Evolutionary conservation across 2,888 invertebrate genomes (phyloP), one percentile per base, ranked within the genome.

Genomic region (Callyntrura guangdongensis): DNA sequence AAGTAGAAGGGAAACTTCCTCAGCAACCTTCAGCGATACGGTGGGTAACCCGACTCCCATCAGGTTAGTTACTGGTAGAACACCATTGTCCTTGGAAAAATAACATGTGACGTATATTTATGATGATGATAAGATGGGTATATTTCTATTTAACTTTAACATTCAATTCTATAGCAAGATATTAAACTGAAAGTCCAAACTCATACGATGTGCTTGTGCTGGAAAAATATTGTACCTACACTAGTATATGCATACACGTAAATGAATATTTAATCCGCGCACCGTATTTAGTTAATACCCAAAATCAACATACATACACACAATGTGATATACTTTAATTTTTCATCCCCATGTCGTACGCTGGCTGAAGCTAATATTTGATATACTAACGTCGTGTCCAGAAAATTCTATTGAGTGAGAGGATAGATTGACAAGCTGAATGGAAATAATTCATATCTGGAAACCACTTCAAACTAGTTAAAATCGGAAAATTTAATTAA

Each of bases 401-500:
- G 74, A 74, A 74, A 25, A 17, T 74, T 49, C 74, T 20, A 5
- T 45, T 27, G 36, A 12, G 9, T 72, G 69, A 64, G 11, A 14
- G 9, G 6, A 14, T 49, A 9, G 36, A 9, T 72, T 45, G 8
- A 22, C 74, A 49, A 22, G 36, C 20, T 49, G 47, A 47, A n/a
- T 49, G 20, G 45, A 74, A 47, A 17, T 45, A 27, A 27, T 2
- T 36, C 69, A 69, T 36, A 64, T 64, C 64, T 22, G 11, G 25
- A 74, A 74, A 74, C 49, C 22, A 49, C 17, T 12, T 49, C 49
- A 22, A 74, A 49, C 74, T 14, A 36, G 74, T 74, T 74, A 49
- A 22, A 74, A 74, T 49, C 49, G 22, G 49, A 49, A 74, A 74
- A 74, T 72, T n/a, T n/a, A n/a, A n/a, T n/a, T n/a, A n/a, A n/a